Evolutionary conservation across 2,113 vertebrate species (phyloP), one percentile per base, ranked within the genome.

Genomic region (Aplodontia rufa): DNA sequence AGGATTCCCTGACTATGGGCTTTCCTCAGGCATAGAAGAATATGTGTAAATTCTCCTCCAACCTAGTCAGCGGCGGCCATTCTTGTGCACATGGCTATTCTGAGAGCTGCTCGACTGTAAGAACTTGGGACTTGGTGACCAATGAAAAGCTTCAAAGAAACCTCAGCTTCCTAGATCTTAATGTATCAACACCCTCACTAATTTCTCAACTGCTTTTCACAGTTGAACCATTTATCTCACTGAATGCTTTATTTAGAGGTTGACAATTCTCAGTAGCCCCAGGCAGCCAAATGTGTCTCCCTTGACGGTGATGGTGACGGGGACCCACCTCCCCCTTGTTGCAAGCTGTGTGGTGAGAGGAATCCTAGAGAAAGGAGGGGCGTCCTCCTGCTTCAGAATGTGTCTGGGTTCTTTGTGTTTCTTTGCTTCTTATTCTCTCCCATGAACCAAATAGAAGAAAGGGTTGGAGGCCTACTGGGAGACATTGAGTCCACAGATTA

Each of bases 171-270:
- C 74, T 85, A 72, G 90, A 88, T 80, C 82, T 68, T 42, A 75
- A 28, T 68, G 69, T 35, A 83, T 32, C 45, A 42, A 55, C 88
- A 86, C 40, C n/a, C n/a, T 92, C 16, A 45, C 84, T 78, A 37
- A 86, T 95, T 89, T 92, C 51, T 62, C 88, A 82, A 3, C 72
- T 47, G 74, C 40, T 64, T 55, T 80, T 74, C 87, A 74, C 58
- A 71, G 58, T 80, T 94, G 62, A 91, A 24, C 45, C 51, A 49
- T 80, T 96, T 83, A 49, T 93, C 64, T 92, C n/a, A 87, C 81
- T 60, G 45, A 95, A 78, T 72, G 64, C 74, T 95, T 93, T 94
- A 90, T 79, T 83, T 86, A 83, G n/a, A 94, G 58, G n/a, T 28
- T 87, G 88, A 94, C 85, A 86, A 37, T 76, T 91, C 75, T 60